Conservation (phyloP, 2,797 vertebrate species). For the Novumbra hubbsi region DNA sequence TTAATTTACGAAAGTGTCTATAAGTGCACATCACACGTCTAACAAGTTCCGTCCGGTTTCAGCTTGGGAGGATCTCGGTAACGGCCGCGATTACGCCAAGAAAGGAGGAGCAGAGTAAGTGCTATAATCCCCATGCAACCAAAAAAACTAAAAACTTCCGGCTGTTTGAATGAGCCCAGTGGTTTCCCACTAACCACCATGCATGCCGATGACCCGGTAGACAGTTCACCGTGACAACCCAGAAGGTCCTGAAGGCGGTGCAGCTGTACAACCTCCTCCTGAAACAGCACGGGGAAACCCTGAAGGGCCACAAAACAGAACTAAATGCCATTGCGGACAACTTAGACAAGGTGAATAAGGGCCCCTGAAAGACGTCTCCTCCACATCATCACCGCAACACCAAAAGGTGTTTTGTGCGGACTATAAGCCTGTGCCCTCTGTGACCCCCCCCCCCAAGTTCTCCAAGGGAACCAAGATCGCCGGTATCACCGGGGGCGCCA, state of each 20-base stretch:
- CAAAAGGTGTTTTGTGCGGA: background rate
- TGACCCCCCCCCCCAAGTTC: too few species aligned
- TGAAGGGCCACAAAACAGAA: slow-evolving; percentile 10
- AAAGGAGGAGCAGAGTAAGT: slow-evolving; percentile 27
- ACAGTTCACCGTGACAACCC: slow-evolving; percentile 8
- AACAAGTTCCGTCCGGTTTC: slow-evolving; percentile 10
- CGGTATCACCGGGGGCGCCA: slow-evolving; percentile 47
- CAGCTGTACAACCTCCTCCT: slow-evolving; percentile 32
- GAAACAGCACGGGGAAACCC: background rate
- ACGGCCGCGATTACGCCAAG: rapidly evolving
- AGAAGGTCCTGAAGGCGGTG: slow-evolving; percentile 26
- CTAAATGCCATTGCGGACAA: slow-evolving; percentile 41
- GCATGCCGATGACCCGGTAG: slow-evolving; percentile 21
- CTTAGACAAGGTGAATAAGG: slow-evolving; percentile 41
- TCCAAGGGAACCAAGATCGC: slow-evolving; percentile 50
- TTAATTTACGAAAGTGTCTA: too few species aligned
- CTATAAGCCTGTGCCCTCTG: background rate
- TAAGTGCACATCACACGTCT: too few species aligned
- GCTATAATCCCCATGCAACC: too few species aligned
- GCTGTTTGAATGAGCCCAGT: too few species aligned
- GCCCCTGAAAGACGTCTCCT: background rate
- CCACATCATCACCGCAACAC: background rate
- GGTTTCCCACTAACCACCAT: background rate
- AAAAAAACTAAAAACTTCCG: too few species aligned
- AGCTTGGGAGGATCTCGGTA: slow-evolving; percentile 38